Evolutionary conservation across 2,888 invertebrate genomes (phyloP), one percentile per base, ranked within the genome.

Genomic region (Conistra vaccinii): DNA sequence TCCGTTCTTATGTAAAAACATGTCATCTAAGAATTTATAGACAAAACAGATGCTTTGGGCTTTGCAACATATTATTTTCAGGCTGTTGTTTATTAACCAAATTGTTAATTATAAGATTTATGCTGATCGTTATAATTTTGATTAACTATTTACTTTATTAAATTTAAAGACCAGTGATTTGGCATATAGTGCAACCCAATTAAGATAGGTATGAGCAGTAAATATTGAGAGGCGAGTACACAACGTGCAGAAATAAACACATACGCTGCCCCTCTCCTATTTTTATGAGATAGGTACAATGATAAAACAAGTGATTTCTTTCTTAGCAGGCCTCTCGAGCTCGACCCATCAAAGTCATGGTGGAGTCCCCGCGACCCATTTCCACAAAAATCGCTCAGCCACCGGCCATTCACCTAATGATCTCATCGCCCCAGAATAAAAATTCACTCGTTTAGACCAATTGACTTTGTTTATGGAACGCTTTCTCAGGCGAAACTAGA

Each of bases 371-470:
- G 85, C 93, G 94, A 93, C 95, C 95, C 88, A 94, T 93, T 93
- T 95, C 85, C 87, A 84, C 84, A 84, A 88, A 91, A 89, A 87
- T 85, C 87, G 89, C 85, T 89, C 87, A 85, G 83, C 88, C 89
- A 89, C 69, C 93, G 95, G 95, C 91, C 96, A 88, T 96, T 96
- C 95, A 96, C 95, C 95, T 91, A 92, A 92, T 96, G 96, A 96
- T 94, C 93, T 96, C 96, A 96, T 94, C 94, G 95, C 86, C 92
- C 94, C 91, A 94, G 93, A 95, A 95, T 94, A 95, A 95, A 95
- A 95, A 93, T 90, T 93, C 90, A 90, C 92, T 92, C 91, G 93
- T 93, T 94, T 93, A 92, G 92, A 93, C 90, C 95, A 95, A 95
- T 95, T 94, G 95, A 93, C 93, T 94, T 93, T 93, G 94, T 94